These are phyloP conservation scores for Myathropa florea DNA, from an alignment of 2,888 invertebrate species.

Conservation along the genomic window DNA sequence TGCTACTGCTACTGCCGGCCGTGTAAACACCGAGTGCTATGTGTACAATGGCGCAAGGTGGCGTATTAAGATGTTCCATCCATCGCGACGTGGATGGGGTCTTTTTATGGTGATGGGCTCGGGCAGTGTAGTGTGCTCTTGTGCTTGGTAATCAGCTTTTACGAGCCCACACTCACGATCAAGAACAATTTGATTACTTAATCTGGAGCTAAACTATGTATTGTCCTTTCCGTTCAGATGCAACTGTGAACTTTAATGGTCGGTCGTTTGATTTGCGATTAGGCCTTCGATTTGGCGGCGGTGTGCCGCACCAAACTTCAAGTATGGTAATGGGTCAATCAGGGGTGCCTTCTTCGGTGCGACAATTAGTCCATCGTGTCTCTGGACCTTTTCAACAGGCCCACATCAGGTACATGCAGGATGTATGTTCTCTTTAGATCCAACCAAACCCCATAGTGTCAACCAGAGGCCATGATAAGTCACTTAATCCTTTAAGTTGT, in stretches of 20 bases:
- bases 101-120: slow-evolving; percentile 45
- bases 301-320: too few species aligned
- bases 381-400: too few species aligned
- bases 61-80: slow-evolving; percentile 55
- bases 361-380: too few species aligned
- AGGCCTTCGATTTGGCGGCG: too few species aligned
- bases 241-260: neutral
- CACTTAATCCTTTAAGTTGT: too few species aligned
- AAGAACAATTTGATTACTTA: slow-evolving; percentile 53
- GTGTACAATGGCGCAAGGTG: slow-evolving; percentile 58
- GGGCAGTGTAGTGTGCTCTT: slow-evolving; percentile 12
- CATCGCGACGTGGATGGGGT: slow-evolving; percentile 12
- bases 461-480: too few species aligned
- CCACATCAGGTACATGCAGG: too few species aligned
- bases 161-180: slow-evolving; percentile 38
- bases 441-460: too few species aligned
- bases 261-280: neutral
- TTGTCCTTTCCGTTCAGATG: neutral
- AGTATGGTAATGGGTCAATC: too few species aligned
- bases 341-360: too few species aligned
- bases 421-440: too few species aligned
- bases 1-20: slow-evolving; percentile 50
- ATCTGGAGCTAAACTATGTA: slow-evolving; percentile 30
- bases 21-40: slow-evolving; percentile 53
- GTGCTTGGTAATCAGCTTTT: slow-evolving; percentile 58